phyloP scores from a whole-genome alignment of 2,797 vertebrate genomes.

The Tinamus major region DNA sequence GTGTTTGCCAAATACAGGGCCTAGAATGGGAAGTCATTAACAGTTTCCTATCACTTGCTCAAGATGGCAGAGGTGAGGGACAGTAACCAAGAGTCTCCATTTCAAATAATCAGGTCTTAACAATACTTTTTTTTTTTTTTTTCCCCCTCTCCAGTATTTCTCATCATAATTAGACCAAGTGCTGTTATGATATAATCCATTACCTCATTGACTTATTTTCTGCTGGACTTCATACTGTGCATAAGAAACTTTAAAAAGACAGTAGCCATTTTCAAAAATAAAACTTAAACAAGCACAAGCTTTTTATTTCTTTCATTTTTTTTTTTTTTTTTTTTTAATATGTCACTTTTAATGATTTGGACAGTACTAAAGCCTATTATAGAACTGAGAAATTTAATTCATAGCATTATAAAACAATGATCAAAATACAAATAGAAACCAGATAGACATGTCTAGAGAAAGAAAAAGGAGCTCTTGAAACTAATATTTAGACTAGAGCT shows the following conservation, averaged over 20 bases:
- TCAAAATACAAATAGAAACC: slow-evolving; percentile 42
- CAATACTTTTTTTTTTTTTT: background rate
- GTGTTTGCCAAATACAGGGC: background rate
- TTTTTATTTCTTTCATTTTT: background rate
- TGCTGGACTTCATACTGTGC: background rate
- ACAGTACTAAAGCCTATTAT: slow-evolving; percentile 11
- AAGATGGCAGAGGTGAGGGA: background rate
- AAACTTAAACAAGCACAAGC: background rate
- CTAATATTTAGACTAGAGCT: slow-evolving; percentile 25
- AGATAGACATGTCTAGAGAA: background rate
- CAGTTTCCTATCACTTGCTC: background rate
- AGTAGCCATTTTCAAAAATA: background rate
- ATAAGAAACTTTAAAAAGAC: background rate
- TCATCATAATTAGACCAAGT: background rate
- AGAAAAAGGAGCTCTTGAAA: background rate
- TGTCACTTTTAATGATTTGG: background rate
- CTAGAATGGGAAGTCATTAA: background rate
- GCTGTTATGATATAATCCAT: background rate
- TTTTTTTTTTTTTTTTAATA: background rate
- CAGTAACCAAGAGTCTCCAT: background rate
- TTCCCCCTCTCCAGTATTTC: background rate
- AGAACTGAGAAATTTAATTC: slow-evolving; percentile 3
- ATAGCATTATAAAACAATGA: slow-evolving; percentile 32
- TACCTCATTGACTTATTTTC: background rate
- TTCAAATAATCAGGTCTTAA: background rate